Evolutionary conservation across 2,113 vertebrate genomes (phyloP).

Genomic region (Albula goreensis): DNA sequence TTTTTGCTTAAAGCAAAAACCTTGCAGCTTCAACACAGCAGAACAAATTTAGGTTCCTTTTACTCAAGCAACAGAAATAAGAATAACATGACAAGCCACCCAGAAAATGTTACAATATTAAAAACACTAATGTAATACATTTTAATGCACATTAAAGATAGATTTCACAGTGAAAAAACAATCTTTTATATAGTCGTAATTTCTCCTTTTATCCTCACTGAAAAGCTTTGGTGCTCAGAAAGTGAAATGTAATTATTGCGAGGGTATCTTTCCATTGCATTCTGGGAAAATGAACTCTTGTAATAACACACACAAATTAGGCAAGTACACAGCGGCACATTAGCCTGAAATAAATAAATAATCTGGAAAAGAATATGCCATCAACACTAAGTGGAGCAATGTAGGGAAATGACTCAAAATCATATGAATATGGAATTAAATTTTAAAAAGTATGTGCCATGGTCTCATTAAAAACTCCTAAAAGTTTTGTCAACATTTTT

Average conservation of each 20-base stretch:
- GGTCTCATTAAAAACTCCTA: constrained; percentile 8
- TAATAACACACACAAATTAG: constrained; percentile 9
- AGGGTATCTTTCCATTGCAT: constrained; percentile 16
- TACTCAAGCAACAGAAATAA: no score
- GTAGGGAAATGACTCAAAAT: background rate
- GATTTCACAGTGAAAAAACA: background rate
- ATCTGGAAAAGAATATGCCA: constrained; percentile 6
- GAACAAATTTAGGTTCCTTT: no score
- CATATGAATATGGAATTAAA: background rate
- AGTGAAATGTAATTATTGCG: constrained; percentile 8
- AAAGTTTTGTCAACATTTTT: background rate
- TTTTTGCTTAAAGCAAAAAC: background rate
- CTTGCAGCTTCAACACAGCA: no score
- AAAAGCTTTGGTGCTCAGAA: background rate
- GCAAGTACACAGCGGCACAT: background rate
- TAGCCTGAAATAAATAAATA: background rate
- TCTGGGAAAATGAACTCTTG: background rate
- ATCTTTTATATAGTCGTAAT: background rate
- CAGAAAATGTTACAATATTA: no score
- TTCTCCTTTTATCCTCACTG: constrained; percentile 9
- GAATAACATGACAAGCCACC: no score
- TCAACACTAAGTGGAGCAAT: background rate
- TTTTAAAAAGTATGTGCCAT: background rate
- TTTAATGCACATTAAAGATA: background rate
- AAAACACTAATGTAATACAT: background rate